Conservation (phyloP, 1,140 invertebrate genomes). For the Antheraea mylitta region DNA sequence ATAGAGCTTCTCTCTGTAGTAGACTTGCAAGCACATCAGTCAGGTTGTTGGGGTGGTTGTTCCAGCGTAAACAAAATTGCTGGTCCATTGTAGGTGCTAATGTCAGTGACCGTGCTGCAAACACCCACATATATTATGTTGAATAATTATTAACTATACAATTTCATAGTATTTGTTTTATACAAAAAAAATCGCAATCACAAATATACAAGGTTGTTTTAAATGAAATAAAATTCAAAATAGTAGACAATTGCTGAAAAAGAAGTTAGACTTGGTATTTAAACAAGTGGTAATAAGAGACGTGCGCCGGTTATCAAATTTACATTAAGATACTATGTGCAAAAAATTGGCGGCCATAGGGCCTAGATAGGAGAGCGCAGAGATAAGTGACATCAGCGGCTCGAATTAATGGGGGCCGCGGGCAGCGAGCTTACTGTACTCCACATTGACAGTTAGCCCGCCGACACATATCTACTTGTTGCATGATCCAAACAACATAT, state of each 20-base stretch:
- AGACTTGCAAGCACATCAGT: constrained; percentile 92
- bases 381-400: constrained; percentile 78
- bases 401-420: constrained; percentile 78
- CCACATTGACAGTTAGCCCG: constrained; percentile 78
- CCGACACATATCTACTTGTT: constrained; percentile 80
- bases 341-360: constrained; percentile 77
- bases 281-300: constrained; percentile 58
- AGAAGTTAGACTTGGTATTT: constrained; percentile 42
- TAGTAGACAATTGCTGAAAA: constrained; percentile 32
- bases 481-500: constrained; percentile 73
- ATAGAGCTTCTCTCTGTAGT: constrained; percentile 91
- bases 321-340: constrained; percentile 66
- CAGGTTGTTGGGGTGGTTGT: constrained; percentile 94
- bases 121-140: constrained; percentile 25
- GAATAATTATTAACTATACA: constrained; percentile 18
- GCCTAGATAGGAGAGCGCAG: constrained; percentile 74
- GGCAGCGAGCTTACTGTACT: constrained; percentile 76
- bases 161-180: not conserved
- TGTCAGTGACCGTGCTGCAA: constrained; percentile 78
- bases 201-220: constrained; percentile 26
- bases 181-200: constrained; percentile 14
- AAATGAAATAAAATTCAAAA: constrained; percentile 26
- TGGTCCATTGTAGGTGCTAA: constrained; percentile 89
- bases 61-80: constrained; percentile 97
- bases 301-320: constrained; percentile 66